Conservation (phyloP, 2,797 vertebrate genomes). For the Xyrichtys novacula region DNA sequence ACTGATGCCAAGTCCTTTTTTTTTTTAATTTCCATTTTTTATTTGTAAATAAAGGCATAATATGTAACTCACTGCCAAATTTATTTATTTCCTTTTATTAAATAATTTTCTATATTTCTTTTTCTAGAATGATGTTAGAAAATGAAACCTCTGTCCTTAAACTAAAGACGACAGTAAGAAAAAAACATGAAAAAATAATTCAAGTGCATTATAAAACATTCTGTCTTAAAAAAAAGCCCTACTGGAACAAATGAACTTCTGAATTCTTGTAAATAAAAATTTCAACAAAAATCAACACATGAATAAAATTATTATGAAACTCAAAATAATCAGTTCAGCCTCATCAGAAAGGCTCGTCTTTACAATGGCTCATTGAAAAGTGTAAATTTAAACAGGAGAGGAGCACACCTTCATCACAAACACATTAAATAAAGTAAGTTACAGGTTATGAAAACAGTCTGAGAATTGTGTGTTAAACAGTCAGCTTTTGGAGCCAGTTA, state of each 20-base stretch:
- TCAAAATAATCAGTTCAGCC: constrained; percentile 35
- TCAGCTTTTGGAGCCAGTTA: constrained; percentile 65
- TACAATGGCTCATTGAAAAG: constrained; percentile 33
- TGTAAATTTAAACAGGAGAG: constrained; percentile 38
- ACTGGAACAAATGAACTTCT: not conserved
- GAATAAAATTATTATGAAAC: constrained; percentile 9
- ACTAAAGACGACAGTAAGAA: constrained; percentile 14
- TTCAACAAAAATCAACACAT: constrained; percentile 31
- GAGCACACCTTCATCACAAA: constrained; percentile 57
- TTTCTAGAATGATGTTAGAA: constrained; percentile 31
- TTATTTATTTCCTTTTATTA: constrained; percentile 5
- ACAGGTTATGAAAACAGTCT: constrained; percentile 62
- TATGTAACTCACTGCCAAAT: constrained; percentile 28
- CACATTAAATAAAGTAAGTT: constrained; percentile 63
- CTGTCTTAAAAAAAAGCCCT: constrained; percentile 2
- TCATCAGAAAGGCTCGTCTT: constrained; percentile 24
- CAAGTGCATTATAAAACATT: constrained; percentile 36
- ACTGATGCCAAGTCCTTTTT: constrained; percentile 44
- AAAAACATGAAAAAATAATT: constrained; percentile 20
- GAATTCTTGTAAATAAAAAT: constrained; percentile 16
- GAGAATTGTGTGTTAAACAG: constrained; percentile 58
- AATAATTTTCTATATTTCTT: constrained; percentile 6
- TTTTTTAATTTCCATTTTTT: constrained; percentile 52
- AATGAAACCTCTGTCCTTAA: constrained; percentile 15
- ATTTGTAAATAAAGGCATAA: constrained; percentile 53